Percentiles rank a stretch among this genome's conserved stretches.
phyloP scores from a whole-genome alignment of 1,140 invertebrate genomes.

The Drosophila kurseongensis region DNA sequence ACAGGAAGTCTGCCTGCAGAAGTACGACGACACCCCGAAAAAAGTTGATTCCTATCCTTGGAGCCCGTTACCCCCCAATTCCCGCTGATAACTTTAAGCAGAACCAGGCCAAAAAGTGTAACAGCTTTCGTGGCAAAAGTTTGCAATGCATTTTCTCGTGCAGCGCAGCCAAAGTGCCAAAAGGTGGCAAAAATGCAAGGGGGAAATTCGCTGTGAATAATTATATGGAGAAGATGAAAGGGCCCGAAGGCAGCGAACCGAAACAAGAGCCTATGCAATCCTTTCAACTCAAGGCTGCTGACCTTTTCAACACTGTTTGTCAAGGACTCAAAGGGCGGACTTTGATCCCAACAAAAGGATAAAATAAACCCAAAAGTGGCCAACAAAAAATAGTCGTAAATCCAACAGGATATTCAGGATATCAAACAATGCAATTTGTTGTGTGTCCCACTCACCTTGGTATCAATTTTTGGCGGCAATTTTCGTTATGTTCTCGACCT shows the following conservation, averaged over 20 bases:
- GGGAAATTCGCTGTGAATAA: slow-evolving; percentile 52
- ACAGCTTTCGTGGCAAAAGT: slow-evolving; percentile 57
- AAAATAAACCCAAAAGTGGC: slow-evolving; percentile 28
- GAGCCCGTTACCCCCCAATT: neutral
- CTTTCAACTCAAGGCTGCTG: slow-evolving; percentile 55
- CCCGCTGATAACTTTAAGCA: slow-evolving; percentile 59
- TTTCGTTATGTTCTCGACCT: slow-evolving; percentile 30
- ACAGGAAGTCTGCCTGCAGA: slow-evolving; percentile 56
- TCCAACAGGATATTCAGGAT: slow-evolving; percentile 16
- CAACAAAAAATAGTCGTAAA: slow-evolving; percentile 14
- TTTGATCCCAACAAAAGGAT: slow-evolving; percentile 27
- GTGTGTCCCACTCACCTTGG: slow-evolving; percentile 26
- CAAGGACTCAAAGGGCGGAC: slow-evolving; percentile 17
- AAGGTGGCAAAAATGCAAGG: slow-evolving; percentile 22
- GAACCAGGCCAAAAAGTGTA: slow-evolving; percentile 49
- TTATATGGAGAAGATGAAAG: slow-evolving; percentile 51
- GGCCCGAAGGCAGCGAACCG: slow-evolving; percentile 15
- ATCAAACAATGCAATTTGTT: slow-evolving; percentile 32
- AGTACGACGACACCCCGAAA: slow-evolving; percentile 15
- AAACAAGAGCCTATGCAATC: slow-evolving; percentile 25
- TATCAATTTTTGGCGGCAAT: slow-evolving; percentile 44
- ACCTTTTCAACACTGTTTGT: slow-evolving; percentile 44
- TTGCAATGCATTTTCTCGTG: slow-evolving; percentile 74
- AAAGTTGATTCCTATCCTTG: slow-evolving; percentile 33
- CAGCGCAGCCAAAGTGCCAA: slow-evolving; percentile 30